phyloP scores from a whole-genome alignment of 2,113 vertebrate genomes.

The Tychaedon coryphoeus region DNA sequence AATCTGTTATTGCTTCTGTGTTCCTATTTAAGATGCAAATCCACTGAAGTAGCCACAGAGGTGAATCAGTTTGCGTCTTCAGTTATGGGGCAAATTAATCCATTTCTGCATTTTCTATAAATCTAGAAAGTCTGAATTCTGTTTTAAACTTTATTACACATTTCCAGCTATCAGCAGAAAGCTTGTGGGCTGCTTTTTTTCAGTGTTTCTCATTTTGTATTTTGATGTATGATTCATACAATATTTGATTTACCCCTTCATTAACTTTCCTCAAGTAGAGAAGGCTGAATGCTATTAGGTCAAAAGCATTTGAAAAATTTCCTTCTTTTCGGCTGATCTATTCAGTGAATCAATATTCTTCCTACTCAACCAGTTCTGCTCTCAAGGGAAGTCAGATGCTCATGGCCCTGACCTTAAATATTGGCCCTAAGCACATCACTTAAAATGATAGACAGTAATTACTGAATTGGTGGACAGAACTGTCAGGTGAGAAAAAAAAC shows the following conservation, averaged over 20 bases:
- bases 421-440: constrained; percentile 29
- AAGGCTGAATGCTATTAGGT: background rate
- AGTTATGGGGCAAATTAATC: background rate
- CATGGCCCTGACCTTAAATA: constrained; percentile 37
- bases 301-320: constrained; percentile 24
- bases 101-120: background rate
- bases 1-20: background rate
- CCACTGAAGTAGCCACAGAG: background rate
- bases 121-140: background rate
- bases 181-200: background rate
- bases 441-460: constrained; percentile 66
- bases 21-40: background rate
- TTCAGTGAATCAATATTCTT: constrained; percentile 54
- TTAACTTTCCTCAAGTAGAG: constrained; percentile 26
- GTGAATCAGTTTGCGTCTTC: background rate
- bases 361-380: background rate
- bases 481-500: background rate
- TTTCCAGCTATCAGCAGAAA: background rate
- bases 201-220: background rate
- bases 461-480: constrained; percentile 22
- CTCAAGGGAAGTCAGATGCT: constrained; percentile 14
- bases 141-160: background rate
- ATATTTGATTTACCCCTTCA: constrained; percentile 17
- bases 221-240: constrained; percentile 21
- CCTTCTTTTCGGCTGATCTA: constrained; percentile 3